phyloP scores from a whole-genome alignment of 2,888 invertebrate genomes.

The Zygothrica quintamaculata region DNA sequence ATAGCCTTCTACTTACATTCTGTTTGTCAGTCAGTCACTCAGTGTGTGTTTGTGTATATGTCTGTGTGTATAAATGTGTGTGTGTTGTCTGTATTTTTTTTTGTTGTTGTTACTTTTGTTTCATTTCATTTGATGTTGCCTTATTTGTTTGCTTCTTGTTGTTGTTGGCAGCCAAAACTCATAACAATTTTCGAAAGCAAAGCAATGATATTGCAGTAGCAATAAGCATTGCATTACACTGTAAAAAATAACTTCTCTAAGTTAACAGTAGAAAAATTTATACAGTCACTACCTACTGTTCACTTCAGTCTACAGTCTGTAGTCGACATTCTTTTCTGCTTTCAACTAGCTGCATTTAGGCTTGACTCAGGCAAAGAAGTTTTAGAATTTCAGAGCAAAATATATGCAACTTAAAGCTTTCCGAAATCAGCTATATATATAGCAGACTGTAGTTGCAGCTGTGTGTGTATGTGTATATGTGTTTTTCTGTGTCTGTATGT shows the following conservation, averaged over 20 bases:
- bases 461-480: no score
- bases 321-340: no score
- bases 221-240: constrained; percentile 46
- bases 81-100: constrained; percentile 6
- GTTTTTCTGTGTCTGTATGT: no score
- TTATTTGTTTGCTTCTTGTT: constrained; percentile 20
- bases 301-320: no score
- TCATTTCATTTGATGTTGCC: constrained; percentile 22
- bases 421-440: background rate
- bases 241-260: constrained; percentile 18
- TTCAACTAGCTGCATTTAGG: background rate
- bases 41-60: background rate
- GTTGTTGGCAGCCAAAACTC: constrained; percentile 37
- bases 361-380: no score
- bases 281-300: no score
- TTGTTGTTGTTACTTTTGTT: constrained; percentile 16
- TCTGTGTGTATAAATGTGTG: constrained; percentile 12
- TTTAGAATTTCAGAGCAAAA: no score
- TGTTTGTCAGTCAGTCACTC: background rate
- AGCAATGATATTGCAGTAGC: constrained; percentile 44
- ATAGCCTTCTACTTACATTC: constrained; percentile 4
- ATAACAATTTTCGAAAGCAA: constrained; percentile 38
- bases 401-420: constrained; percentile 3
- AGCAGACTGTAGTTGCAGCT: background rate
- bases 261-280: no score